phyloP scores from a whole-genome alignment of 2,888 invertebrate species.

The Cantharis lateralis region DNA sequence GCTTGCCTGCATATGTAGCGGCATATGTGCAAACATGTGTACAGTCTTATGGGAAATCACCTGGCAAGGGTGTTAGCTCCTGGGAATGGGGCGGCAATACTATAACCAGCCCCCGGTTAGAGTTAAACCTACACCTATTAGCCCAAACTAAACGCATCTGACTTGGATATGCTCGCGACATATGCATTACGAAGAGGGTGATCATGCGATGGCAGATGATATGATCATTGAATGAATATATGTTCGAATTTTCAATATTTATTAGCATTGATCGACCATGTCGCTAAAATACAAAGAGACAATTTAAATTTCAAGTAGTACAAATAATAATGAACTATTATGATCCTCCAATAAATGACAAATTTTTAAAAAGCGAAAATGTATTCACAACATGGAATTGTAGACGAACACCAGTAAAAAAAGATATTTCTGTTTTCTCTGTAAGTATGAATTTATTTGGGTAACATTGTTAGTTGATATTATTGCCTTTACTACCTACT shows the following conservation, averaged over 20 bases:
- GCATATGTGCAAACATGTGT: conserved; percentile 59
- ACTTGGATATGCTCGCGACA: conserved; percentile 41
- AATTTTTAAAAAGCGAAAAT: background rate
- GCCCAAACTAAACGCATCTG: conserved; percentile 36
- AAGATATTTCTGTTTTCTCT: background rate
- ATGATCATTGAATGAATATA: background rate
- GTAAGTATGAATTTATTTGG: background rate
- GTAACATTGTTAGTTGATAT: background rate
- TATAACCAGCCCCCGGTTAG: conserved; percentile 24
- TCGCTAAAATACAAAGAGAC: background rate
- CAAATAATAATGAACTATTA: background rate
- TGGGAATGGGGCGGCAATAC: conserved; percentile 47
- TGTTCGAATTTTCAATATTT: background rate
- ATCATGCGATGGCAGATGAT: conserved; percentile 37
- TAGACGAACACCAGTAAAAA: background rate
- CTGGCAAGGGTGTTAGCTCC: conserved; percentile 52
- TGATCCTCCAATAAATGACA: background rate
- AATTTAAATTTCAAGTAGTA: background rate
- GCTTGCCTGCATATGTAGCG: conserved; percentile 48
- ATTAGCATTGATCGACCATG: background rate
- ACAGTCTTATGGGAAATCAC: conserved; percentile 59
- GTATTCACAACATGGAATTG: background rate
- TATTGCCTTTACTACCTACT: background rate
- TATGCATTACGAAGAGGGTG: conserved; percentile 39
- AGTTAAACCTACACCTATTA: conserved; percentile 42